A percentile compares a stretch with the other conserved stretches of the same genome.
Evolutionary conservation across 2,888 invertebrate species (phyloP).

Genomic region (Chymomyza procnemis): DNA sequence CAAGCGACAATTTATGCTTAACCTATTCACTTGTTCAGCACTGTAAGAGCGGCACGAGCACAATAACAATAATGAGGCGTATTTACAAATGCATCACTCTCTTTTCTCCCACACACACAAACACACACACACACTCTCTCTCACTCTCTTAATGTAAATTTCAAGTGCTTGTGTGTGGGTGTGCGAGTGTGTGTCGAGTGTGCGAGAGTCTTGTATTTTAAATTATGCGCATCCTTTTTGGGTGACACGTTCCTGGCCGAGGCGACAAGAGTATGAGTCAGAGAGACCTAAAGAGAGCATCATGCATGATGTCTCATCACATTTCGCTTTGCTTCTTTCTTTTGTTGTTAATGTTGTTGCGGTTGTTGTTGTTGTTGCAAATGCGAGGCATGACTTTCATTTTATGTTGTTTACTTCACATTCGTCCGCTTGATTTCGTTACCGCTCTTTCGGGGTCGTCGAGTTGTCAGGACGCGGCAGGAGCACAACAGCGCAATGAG

Average conservation of each 20-base stretch:
- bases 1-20: not conserved
- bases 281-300: not conserved
- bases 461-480: slow-evolving; percentile 8
- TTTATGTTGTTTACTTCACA: slow-evolving; percentile 70
- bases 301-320: not conserved
- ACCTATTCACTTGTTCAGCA: slow-evolving; percentile 1
- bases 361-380: slow-evolving; percentile 21
- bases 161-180: not conserved
- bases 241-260: not conserved
- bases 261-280: not conserved
- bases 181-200: not conserved
- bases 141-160: slow-evolving; percentile 23
- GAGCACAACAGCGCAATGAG: not conserved
- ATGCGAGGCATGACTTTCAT: slow-evolving; percentile 71
- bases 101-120: not conserved
- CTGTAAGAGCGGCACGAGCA: not conserved
- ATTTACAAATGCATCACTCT: slow-evolving; percentile 59
- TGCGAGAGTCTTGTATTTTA: slow-evolving; percentile 48
- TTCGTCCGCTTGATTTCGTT: slow-evolving; percentile 67
- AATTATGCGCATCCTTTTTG: slow-evolving; percentile 64
- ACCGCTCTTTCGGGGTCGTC: slow-evolving; percentile 25
- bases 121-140: too few relatives aligned
- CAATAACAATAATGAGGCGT: slow-evolving; percentile 61
- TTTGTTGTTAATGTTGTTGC: not conserved
- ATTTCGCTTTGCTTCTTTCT: not conserved